Base-by-base conservation (phyloP, 2,797 vertebrate species). In the Sternotherus odoratus region DNA sequence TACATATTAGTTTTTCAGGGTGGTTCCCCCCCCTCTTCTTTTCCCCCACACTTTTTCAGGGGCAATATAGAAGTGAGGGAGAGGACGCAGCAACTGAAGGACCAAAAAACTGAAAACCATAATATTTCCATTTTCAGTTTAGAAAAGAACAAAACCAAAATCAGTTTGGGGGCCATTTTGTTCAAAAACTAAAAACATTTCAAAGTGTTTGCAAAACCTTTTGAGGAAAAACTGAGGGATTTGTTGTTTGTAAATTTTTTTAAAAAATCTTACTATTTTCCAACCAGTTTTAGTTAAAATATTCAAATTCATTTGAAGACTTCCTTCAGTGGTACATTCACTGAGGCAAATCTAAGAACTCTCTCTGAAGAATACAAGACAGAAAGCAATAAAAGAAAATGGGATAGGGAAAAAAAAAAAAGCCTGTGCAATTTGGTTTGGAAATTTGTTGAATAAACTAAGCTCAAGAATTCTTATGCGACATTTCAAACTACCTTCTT, bases 371-470 rank as follows among this genome's bases (percentile, higher is more conserved):
- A 94, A 86, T 93, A 83, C 28, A 82, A 87, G 77, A n/a, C 5
- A 79, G 75, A 93, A 56, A 2, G 43, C 3, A 16, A 36, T 30
- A 79, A 83, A 75, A 43, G 21, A 60, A 95, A 93, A 77, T 17
- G 88, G 50, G 23, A 91, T 83, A 23, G 23, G 39, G 12, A 48
- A 77, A 81, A 30, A 84, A 77, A 51, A 69, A 63, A 50, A 88
- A 79, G 85, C 85, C 56, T 87, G 94, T 85, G 85, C 88, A 94
- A 86, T 80, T 85, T 82, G 81, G 17, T 95, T 94, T 82, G 49
- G 77, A 85, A 60, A 95, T 86, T 86, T 97, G 81, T 95, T 53
- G 79, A 97, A 90, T 57, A 94, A 97, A 96, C 85, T 60, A 95
- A 69, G 77, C 43, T 84, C 94, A 94, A 77, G n/a, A 89, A 83